These are phyloP conservation scores for Dolichotis patagonum DNA, from an alignment of 2,113 vertebrate genomes.

Conservation along the genomic window DNA sequence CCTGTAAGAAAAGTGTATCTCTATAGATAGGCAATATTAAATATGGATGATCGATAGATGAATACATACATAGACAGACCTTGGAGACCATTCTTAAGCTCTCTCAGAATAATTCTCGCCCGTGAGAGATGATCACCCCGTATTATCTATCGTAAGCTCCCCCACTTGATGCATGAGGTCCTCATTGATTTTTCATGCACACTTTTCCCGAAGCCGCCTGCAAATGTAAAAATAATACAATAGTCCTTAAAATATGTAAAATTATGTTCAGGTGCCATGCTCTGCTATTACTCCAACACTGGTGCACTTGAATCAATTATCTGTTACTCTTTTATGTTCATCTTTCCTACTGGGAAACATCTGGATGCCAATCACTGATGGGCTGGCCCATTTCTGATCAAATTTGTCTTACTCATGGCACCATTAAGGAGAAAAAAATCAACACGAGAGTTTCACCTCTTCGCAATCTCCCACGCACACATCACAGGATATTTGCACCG, in stretches of 20 bases:
- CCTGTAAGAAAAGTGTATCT: not conserved
- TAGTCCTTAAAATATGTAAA: slow-evolving; percentile 79
- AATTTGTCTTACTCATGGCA: slow-evolving; percentile 67
- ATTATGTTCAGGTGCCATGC: slow-evolving; percentile 70
- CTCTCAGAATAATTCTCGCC: not conserved
- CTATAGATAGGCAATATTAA: not conserved
- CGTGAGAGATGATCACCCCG: not conserved
- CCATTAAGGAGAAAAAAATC: slow-evolving; percentile 62
- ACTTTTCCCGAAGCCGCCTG: slow-evolving; percentile 52
- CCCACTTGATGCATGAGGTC: slow-evolving; percentile 56
- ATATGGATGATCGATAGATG: not conserved
- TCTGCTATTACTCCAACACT: slow-evolving; percentile 47
- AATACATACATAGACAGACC: not conserved
- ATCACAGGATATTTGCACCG: not conserved
- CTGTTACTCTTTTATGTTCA: slow-evolving; percentile 65
- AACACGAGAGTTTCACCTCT: slow-evolving; percentile 26
- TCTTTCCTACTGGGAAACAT: slow-evolving; percentile 60
- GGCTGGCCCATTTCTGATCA: slow-evolving; percentile 72
- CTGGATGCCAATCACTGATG: slow-evolving; percentile 57
- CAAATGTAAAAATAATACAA: slow-evolving; percentile 79
- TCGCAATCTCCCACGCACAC: not conserved
- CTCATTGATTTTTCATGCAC: slow-evolving; percentile 78
- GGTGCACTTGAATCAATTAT: slow-evolving; percentile 68
- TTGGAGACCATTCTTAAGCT: not conserved
- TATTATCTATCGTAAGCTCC: slow-evolving; percentile 65